Evolutionary conservation across 2,797 vertebrate genomes (phyloP).

Genomic region (Pantherophis vulpinus): DNA sequence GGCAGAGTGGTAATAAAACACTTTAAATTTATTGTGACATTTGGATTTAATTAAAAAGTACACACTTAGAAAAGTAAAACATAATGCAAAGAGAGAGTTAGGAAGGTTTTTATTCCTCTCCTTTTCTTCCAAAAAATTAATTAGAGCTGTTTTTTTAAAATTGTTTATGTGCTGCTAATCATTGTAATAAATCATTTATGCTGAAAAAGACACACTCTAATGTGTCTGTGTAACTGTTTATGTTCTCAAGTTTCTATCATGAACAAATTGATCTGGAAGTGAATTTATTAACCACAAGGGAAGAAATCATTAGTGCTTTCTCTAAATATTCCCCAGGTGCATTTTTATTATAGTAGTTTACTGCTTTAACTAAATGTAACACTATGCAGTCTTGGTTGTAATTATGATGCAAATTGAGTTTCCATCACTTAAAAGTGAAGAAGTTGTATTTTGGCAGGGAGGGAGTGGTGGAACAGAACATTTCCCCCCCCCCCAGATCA

Average conservation of each 20-base stretch:
- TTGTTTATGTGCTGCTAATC: conserved; percentile 85
- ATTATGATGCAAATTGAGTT: conserved; percentile 71
- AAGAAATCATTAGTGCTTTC: conserved; percentile 84
- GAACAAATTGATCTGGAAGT: conserved; percentile 86
- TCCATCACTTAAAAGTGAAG: conserved; percentile 57
- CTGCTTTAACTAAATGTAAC: conserved; percentile 77
- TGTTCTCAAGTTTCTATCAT: conserved; percentile 79
- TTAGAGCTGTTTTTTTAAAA: conserved; percentile 82
- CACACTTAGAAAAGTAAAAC: conserved; percentile 81
- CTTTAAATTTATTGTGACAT: conserved; percentile 82
- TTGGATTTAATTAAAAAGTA: conserved; percentile 86
- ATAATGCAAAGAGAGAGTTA: conserved; percentile 73
- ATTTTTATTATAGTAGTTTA: conserved; percentile 77
- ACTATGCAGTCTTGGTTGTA: conserved; percentile 66
- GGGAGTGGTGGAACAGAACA: not conserved
- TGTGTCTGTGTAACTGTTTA: conserved; percentile 78
- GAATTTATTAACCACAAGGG: conserved; percentile 85
- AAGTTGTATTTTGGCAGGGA: conserved; percentile 40
- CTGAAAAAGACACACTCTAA: conserved; percentile 80
- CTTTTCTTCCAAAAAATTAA: conserved; percentile 80
- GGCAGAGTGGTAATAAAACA: conserved; percentile 76
- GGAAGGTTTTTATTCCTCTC: conserved; percentile 71
- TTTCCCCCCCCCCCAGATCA: not conserved
- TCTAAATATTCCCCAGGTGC: conserved; percentile 85
- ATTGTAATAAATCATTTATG: conserved; percentile 87